A percentile compares a stretch with the other conserved stretches of the same genome.
Conservation (phyloP, 2,797 vertebrate genomes). For the Alcedo quadribrachys region DNA sequence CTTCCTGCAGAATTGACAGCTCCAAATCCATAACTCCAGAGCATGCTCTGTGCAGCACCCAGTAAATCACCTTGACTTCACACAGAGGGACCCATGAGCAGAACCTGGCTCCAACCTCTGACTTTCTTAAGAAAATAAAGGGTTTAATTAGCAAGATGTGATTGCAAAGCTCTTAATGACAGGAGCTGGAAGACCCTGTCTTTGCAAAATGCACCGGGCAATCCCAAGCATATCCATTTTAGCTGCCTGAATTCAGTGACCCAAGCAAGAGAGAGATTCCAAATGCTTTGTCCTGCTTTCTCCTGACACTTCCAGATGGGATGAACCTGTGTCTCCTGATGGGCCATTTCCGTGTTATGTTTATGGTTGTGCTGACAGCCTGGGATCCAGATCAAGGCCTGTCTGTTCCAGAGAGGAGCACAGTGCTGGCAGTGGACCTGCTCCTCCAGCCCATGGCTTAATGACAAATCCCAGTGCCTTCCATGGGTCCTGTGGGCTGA, state of each 20-base stretch:
- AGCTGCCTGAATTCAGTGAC: not conserved
- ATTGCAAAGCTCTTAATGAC: not conserved
- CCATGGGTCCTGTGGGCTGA: no score
- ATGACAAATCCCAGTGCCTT: not conserved
- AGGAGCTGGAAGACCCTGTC: not conserved
- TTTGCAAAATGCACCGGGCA: not conserved
- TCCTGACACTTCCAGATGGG: rapidly evolving
- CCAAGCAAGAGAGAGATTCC: not conserved
- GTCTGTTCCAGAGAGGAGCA: not conserved
- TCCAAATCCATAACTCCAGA: not conserved
- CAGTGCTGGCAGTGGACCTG: not conserved
- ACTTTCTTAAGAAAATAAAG: not conserved
- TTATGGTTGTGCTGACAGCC: not conserved
- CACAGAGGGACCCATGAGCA: not conserved
- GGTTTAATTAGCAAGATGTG: not conserved
- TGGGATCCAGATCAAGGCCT: not conserved
- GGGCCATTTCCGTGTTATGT: not conserved
- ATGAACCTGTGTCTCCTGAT: rapidly evolving
- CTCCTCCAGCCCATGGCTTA: not conserved
- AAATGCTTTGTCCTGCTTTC: not conserved
- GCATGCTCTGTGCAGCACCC: not conserved
- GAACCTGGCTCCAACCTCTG: not conserved
- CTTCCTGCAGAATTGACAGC: not conserved
- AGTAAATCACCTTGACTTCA: not conserved
- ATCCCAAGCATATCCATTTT: not conserved